A percentile compares a stretch with the other conserved stretches of the same genome.
Conservation (phyloP, 2,113 vertebrate genomes). For the Xenopus laevis region DNA sequence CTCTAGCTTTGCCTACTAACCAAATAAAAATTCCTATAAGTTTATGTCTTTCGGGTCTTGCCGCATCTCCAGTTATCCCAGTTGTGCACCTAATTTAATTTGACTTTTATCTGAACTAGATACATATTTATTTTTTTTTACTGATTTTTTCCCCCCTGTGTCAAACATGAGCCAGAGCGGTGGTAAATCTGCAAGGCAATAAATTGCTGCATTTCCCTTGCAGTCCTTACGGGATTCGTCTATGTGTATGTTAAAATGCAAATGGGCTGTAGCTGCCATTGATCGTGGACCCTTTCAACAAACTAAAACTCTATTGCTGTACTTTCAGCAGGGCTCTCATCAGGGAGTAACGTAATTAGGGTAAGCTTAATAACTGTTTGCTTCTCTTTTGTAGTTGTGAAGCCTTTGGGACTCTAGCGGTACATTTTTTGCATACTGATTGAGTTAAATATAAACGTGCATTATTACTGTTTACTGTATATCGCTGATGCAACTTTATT, state of each 20-base stretch:
- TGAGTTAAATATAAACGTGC: conserved; percentile 26
- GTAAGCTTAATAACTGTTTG: conserved; percentile 52
- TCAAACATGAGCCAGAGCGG: neutral
- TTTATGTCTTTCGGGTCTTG: too few relatives aligned
- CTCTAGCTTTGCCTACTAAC: too few relatives aligned
- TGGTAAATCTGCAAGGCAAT: conserved; percentile 28
- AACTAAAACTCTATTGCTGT: conserved; percentile 52
- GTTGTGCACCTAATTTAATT: too few relatives aligned
- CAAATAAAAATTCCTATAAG: too few relatives aligned
- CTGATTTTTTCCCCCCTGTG: neutral
- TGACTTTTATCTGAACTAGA: too few relatives aligned
- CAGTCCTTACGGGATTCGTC: conserved; percentile 18
- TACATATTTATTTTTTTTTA: too few relatives aligned
- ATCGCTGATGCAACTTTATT: neutral
- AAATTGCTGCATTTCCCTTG: conserved; percentile 22
- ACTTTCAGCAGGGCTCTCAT: conserved; percentile 49
- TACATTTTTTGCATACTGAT: conserved; percentile 2
- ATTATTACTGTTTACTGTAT: conserved; percentile 39
- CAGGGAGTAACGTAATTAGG: conserved; percentile 57
- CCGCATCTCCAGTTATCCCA: too few relatives aligned
- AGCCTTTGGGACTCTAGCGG: conserved; percentile 31
- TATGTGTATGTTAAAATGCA: conserved; percentile 45
- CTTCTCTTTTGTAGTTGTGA: conserved; percentile 48
- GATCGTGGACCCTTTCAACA: conserved; percentile 29
- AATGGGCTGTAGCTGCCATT: conserved; percentile 36